Evolutionary conservation across 2,113 vertebrate genomes (phyloP), one percentile per base, ranked within the genome.

Genomic region (Noctilio leporinus): DNA sequence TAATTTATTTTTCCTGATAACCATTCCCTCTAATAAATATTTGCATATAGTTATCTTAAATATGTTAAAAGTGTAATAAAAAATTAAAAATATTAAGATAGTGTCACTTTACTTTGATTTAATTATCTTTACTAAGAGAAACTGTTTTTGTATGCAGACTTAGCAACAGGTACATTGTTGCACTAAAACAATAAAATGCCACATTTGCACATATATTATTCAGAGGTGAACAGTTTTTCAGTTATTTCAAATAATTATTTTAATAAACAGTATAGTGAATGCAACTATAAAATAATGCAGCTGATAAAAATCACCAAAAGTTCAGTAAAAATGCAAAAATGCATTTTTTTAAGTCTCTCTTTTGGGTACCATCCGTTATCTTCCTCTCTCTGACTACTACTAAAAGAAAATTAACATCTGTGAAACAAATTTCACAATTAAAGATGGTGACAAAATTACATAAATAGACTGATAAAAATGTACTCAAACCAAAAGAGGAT

Each of bases 341-440:
- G 2, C 12, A 73, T 28, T 55, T 75, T 92, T 92, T 93, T 40
- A 33, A 35, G 35, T 11, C 64, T 73, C 10, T n/a, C 9, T 45
- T 72, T 89, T 11, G 24, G 16, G 47, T 76, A 26, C 7, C 16
- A 78, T 75, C 11, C 33, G 59, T 51, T 86, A 28, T 43, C 17
- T 59, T 69, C 33, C 86, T 35, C 53, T 88, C 10, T 76, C 24
- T 45, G 43, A 93, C 64, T 22, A 64, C 11, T 51, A 88, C 0
- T 67, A n/a, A 94, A 86, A 95, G 55, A 96, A 95, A 95, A 90
- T 53, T 90, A 93, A 59, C 5, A 72, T 35, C 16, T 55, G 45
- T 19, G 6, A 72, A 70, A 85, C 51, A 88, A 81, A 89, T 83
- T 70, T 94, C 59, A 92, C 40, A 78, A 81, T 75, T 72, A 59